Percentiles rank a stretch among this genome's conserved stretches.
phyloP scores from a whole-genome alignment of 2,797 vertebrate species.

The Fistularia commersonii region DNA sequence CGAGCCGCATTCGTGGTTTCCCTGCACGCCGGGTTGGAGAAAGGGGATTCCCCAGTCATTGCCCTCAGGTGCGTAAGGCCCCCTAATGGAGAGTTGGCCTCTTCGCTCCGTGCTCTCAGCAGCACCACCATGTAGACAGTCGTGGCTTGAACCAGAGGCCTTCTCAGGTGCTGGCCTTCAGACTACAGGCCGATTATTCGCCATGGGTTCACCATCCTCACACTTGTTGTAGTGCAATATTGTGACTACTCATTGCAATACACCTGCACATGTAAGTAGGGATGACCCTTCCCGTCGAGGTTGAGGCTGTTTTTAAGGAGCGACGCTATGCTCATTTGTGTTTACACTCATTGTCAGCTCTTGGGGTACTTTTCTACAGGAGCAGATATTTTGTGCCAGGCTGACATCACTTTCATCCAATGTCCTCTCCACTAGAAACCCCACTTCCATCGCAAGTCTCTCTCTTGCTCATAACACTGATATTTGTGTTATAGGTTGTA shows the following conservation, averaged over 20 bases:
- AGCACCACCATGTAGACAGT: constrained; percentile 16
- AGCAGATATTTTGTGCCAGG: constrained; percentile 23
- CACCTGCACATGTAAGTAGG: constrained; percentile 26
- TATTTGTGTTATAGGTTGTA: constrained; percentile 15
- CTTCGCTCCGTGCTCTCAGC: constrained; percentile 24
- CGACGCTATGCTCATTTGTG: constrained; percentile 23
- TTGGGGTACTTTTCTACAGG: constrained; percentile 15
- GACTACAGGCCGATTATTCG: constrained; percentile 30
- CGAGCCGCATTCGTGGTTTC: constrained; percentile 35
- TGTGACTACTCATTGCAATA: constrained; percentile 32
- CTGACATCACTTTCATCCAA: constrained; percentile 9
- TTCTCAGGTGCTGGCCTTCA: constrained; percentile 55
- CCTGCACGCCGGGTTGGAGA: constrained; percentile 32
- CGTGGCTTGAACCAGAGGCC: constrained; percentile 46
- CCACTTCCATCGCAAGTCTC: constrained; percentile 47
- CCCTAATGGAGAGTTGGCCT: constrained; percentile 53
- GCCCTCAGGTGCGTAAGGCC: constrained; percentile 40
- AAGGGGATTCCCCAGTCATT: constrained; percentile 41
- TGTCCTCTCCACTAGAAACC: constrained; percentile 36
- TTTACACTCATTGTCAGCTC: constrained; percentile 39
- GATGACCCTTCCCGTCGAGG: constrained; percentile 15
- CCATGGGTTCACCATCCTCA: constrained; percentile 31
- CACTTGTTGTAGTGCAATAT: constrained; percentile 56
- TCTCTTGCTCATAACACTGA: constrained; percentile 25
- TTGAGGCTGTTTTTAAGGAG: constrained; percentile 37